Evolutionary conservation across 1,140 invertebrate genomes (phyloP).

Genomic region (Danaus melanippus): DNA sequence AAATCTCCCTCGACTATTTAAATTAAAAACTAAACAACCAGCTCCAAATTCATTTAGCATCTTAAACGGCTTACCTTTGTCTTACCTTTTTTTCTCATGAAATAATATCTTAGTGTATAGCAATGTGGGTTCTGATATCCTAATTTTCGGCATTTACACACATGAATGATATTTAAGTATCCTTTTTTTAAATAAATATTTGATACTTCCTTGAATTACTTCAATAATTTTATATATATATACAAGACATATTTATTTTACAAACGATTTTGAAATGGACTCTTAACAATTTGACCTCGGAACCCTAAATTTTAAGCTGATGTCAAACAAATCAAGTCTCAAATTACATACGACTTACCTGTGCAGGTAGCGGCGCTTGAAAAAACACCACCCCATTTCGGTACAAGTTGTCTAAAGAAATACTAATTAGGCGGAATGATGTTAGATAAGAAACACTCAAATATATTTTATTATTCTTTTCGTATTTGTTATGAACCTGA

Average conservation of each 20-base stretch:
- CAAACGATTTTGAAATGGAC: not conserved
- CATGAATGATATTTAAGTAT: no score
- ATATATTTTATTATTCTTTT: no score
- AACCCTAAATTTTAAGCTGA: constrained; percentile 2
- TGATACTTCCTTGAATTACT: no score
- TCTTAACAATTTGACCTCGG: not conserved
- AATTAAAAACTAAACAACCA: constrained; percentile 5
- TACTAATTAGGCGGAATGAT: constrained; percentile 19
- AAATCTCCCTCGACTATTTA: no score
- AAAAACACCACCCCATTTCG: constrained; percentile 2
- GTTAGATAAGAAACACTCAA: no score
- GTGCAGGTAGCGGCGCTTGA: constrained; percentile 18
- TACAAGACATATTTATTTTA: not conserved
- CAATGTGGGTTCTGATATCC: no score
- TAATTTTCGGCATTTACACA: no score
- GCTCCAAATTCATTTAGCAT: constrained; percentile 4
- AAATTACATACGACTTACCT: constrained; percentile 13
- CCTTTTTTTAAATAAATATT: no score
- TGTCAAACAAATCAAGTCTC: constrained; percentile 11
- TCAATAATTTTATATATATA: no score
- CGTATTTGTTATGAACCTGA: no score
- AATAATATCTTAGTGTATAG: no score
- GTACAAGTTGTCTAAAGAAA: constrained; percentile 15
- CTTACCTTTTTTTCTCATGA: constrained; percentile 3
- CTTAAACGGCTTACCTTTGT: constrained; percentile 3